Evolutionary conservation across 1,140 invertebrate species (phyloP).

Genomic region (Danaus plexippus): DNA sequence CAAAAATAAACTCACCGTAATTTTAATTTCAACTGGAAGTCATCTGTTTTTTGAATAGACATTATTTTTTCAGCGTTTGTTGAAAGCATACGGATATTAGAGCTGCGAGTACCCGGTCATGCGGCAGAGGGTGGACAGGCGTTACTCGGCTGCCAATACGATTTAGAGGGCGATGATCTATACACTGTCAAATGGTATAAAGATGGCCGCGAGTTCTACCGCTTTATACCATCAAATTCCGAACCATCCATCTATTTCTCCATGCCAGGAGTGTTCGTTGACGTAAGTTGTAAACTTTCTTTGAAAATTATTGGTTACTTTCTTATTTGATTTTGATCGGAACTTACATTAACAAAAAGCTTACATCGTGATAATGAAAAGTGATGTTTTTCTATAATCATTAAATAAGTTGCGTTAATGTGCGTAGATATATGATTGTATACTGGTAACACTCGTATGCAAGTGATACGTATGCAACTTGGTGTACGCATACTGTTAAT

Average conservation of each 20-base stretch:
- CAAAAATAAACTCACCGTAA: too few relatives aligned
- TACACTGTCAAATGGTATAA: conserved; percentile 89
- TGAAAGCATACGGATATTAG: conserved; percentile 34
- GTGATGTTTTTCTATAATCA: too few relatives aligned
- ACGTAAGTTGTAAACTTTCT: conserved; percentile 67
- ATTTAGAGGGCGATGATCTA: conserved; percentile 75
- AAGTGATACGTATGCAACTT: too few relatives aligned
- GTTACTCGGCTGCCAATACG: conserved; percentile 72
- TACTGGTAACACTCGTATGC: too few relatives aligned
- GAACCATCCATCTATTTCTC: conserved; percentile 73
- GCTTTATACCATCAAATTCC: conserved; percentile 65
- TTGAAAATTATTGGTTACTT: too few relatives aligned
- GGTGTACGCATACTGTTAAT: too few relatives aligned
- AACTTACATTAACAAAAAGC: too few relatives aligned
- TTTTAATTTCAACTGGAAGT: background rate
- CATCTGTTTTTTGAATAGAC: background rate
- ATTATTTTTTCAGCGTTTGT: conserved; percentile 29
- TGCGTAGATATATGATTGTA: too few relatives aligned
- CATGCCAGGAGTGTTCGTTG: conserved; percentile 74
- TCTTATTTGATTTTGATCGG: too few relatives aligned
- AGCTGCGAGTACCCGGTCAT: conserved; percentile 71
- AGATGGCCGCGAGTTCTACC: conserved; percentile 81
- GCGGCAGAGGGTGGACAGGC: conserved; percentile 73
- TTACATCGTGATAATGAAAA: too few relatives aligned
- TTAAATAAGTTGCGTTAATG: too few relatives aligned